Evolutionary conservation across 2,888 invertebrate genomes (phyloP), one percentile per base, ranked within the genome.

Genomic region (Cacoxenus indagator): DNA sequence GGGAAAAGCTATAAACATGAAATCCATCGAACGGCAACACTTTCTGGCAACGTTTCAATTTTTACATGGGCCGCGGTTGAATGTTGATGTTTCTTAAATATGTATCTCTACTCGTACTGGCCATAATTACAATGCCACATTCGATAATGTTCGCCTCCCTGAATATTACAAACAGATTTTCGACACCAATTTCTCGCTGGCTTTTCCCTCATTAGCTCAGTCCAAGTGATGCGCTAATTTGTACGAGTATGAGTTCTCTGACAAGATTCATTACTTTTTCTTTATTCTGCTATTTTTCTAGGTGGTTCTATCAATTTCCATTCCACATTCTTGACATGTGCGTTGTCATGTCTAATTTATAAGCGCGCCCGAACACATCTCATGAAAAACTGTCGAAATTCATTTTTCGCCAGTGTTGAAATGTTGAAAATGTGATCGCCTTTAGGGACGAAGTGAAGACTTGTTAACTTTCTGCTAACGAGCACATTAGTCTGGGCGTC

Each of bases 291-390:
- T 8, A 8, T 37, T 37, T 37, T 14, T 8, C 37, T 37, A 11
- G 37, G 9, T 37, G 8, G 17, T 17, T n/a, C 6, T 48, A 2
- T 2, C 6, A 1, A 48, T 48, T 48, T 48, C 19, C 48, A n/a
- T 48, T n/a, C 17, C 8, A 48, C 48, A 55, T 24, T 26, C 26
- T 55, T 55, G 55, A 59, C 37, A 59, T 24, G 31, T 59, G 59
- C 19, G 31, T 59, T 59, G 59, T 59, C 59, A 59, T 59, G 37
- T 59, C 19, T 59, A 59, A 59, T 59, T 59, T 59, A 59, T 59
- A 14, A 37, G 14, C 37, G 14, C 2, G 5, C 37, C 14, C 14
- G 14, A 37, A 37, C 14, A 37, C 8, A 2, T 11, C 37, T 37
- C 37, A 37, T 11, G 9, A 0, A 5, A 37, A 37, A 37, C 14